Percentiles rank a stretch among this genome's conserved stretches.
Conservation (phyloP, 2,797 vertebrate genomes). For the Alauda arvensis region DNA sequence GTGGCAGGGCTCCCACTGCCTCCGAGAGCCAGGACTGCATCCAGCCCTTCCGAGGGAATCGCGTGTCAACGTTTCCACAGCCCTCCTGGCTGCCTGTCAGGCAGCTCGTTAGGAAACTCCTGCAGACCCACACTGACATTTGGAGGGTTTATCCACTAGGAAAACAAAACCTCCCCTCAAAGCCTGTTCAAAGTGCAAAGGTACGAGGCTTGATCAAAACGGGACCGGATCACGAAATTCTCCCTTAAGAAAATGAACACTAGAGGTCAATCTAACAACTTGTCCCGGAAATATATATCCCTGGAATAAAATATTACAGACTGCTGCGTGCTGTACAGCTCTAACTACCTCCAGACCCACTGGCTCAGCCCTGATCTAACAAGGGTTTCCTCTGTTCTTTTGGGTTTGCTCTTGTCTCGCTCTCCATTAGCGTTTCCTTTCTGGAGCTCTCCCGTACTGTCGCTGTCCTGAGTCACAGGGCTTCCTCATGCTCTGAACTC, state of each 20-base stretch:
- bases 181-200: neutral
- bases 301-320: slow-evolving; percentile 38
- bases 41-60: slow-evolving; percentile 15
- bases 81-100: slow-evolving; percentile 13
- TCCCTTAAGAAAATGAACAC: slow-evolving; percentile 34
- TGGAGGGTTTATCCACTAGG: neutral
- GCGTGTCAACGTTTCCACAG: slow-evolving; percentile 8
- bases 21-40: neutral
- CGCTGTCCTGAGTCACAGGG: neutral
- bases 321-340: neutral
- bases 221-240: neutral
- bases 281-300: slow-evolving; percentile 36
- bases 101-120: slow-evolving; percentile 2
- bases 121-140: neutral
- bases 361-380: neutral
- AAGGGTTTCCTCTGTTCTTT: slow-evolving; percentile 26
- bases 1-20: slow-evolving; percentile 22
- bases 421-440: slow-evolving; percentile 12
- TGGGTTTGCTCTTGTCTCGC: slow-evolving; percentile 26
- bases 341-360: slow-evolving; percentile 44
- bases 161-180: neutral
- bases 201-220: neutral
- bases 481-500: neutral
- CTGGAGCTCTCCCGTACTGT: neutral
- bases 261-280: slow-evolving; percentile 57